A percentile compares a stretch with the other conserved stretches of the same genome.
Conservation (phyloP, 2,113 vertebrate genomes). For the Eretmochelys imbricata region DNA sequence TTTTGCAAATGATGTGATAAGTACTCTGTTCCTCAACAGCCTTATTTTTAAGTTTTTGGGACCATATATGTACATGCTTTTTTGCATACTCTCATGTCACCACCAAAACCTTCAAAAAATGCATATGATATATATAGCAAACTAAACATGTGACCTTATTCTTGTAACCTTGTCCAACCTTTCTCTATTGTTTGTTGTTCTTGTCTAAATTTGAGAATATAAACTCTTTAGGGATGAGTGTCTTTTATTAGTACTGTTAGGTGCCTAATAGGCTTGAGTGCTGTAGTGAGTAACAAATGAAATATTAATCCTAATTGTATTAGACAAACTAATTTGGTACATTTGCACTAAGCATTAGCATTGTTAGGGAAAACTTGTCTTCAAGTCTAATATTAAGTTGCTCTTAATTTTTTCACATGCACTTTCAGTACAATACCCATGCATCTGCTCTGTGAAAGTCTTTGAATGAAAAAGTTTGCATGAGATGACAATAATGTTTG, state of each 20-base stretch:
- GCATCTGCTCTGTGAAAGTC: conserved; percentile 22
- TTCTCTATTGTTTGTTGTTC: neutral
- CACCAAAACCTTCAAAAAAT: neutral
- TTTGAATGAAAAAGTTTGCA: conserved; percentile 1
- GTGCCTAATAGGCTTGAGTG: neutral
- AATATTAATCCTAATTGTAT: neutral
- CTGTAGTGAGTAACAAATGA: neutral
- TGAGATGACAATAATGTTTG: neutral
- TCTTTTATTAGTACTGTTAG: neutral
- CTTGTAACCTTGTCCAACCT: neutral
- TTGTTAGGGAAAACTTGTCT: neutral
- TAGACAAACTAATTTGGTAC: neutral
- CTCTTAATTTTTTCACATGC: neutral
- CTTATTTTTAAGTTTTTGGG: neutral
- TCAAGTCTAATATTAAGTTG: neutral
- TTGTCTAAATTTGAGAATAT: neutral
- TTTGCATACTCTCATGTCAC: neutral
- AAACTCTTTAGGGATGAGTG: neutral
- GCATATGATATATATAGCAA: neutral
- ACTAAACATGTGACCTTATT: neutral
- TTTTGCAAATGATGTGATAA: neutral
- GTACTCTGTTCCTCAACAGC: neutral
- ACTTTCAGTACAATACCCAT: conserved; percentile 15
- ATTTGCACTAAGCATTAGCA: neutral
- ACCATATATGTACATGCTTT: neutral